Base-by-base conservation (phyloP, 2,797 vertebrate genomes). In the Glyptemys insculpta region DNA sequence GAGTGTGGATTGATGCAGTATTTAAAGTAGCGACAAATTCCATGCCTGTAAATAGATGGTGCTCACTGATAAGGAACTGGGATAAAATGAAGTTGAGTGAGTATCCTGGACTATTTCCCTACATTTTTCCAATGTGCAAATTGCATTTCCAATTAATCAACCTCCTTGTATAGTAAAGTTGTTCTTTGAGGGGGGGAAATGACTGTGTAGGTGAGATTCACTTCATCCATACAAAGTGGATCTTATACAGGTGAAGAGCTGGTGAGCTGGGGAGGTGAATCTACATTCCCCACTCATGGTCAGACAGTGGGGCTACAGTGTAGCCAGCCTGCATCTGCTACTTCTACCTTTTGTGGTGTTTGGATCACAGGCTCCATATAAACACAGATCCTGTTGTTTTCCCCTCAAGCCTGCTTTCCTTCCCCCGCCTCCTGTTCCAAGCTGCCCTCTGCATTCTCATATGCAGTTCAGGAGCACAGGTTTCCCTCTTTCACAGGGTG, bases 121-220 rank as follows among this genome's bases (percentile, higher is more conserved):
- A 12, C 18, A 49, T 14, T 19, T 78, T 83, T 79, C 0, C 25
- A 62, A 49, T 37, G 5, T 84, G 91, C 16, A 34, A 11, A 1
- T 44, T 76, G 41, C 41, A 76, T 25, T 47, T 57, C 68, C n/a
- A 18, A 8, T 87, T 87, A 29, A 12, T 14, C 23, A 44, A 14
- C 12, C 25, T 47, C 72, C 14, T 27, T 76, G 12, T 25, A 41
- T 27, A 94, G 53, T 31, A 81, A 2, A 76, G n/a, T 49, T 91
- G 41, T 81, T 89, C 80, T 95, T 80, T 19, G 52, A 6, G 54
- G 37, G 44, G 29, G 44, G 93, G 54, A 91, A 91, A 92, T 79
- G 34, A n/a, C 34, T 57, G 87, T 92, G 83, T 81, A 79, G 92
- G 74, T 85, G 92, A 90, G 59, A 23, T 94, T 79, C 87, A 85